Evolutionary conservation across 2,113 vertebrate species (phyloP).

Genomic region (Nycticorax nycticorax): DNA sequence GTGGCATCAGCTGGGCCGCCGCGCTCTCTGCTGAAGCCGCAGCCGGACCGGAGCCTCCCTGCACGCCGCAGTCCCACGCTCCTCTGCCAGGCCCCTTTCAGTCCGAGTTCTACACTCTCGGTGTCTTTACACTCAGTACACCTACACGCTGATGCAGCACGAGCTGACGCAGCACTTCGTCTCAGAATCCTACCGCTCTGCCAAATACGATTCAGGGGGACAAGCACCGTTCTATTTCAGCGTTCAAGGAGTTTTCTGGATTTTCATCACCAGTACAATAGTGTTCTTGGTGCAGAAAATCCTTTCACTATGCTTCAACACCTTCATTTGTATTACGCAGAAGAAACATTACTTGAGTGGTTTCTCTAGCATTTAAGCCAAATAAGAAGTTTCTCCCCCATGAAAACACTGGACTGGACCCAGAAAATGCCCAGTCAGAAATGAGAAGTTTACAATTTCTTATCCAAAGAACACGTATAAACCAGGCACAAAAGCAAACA

Average conservation of each 20-base stretch:
- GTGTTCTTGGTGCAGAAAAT: neutral
- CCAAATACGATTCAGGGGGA: neutral
- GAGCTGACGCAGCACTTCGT: neutral
- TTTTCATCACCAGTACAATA: neutral
- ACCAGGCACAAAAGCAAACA: neutral
- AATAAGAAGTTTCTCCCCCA: neutral
- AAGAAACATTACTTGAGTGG: neutral
- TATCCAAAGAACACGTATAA: neutral
- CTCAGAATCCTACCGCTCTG: neutral
- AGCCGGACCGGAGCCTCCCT: rapidly evolving
- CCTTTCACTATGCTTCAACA: neutral
- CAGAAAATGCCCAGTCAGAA: neutral
- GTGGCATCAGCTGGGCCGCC: rapidly evolving
- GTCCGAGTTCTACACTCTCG: rapidly evolving
- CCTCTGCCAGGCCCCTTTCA: neutral
- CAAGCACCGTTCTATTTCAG: neutral
- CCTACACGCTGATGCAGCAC: rapidly evolving
- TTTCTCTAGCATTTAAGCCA: neutral
- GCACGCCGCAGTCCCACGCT: rapidly evolving
- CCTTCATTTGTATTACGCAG: neutral
- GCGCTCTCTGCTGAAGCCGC: neutral
- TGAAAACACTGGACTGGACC: neutral
- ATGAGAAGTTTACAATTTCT: neutral
- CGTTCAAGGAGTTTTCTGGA: neutral
- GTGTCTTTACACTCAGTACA: neutral